A percentile compares a stretch with the other conserved stretches of the same genome.
Evolutionary conservation across 2,797 vertebrate genomes (phyloP).

Genomic region (Melanogrammus aeglefinus): DNA sequence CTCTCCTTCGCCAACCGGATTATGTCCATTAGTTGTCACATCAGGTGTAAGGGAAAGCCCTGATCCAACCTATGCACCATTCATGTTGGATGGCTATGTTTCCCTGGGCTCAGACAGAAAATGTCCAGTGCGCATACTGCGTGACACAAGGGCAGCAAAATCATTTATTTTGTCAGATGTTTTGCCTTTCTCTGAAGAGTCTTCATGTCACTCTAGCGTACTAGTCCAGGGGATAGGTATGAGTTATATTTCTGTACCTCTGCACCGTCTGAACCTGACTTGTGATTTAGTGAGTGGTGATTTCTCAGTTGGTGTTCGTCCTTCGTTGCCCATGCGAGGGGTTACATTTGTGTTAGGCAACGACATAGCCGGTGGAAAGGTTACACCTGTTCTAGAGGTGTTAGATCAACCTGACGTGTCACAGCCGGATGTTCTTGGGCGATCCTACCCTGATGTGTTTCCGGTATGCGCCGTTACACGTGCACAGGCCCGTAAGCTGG

Average conservation of each 20-base stretch:
- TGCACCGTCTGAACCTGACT: slow-evolving; percentile 3
- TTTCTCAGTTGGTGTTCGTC: background rate
- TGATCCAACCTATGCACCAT: background rate
- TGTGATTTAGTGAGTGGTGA: background rate
- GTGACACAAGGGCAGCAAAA: no score
- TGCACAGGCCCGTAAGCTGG: background rate
- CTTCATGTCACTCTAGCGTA: background rate
- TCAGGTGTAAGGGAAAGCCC: background rate
- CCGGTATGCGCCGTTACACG: no score
- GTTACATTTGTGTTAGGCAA: slow-evolving; percentile 9
- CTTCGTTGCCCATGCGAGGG: background rate
- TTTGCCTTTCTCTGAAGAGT: background rate
- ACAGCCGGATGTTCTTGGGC: background rate
- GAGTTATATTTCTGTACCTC: background rate
- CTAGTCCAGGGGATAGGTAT: slow-evolving; percentile 12
- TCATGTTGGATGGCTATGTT: background rate
- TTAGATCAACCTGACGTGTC: background rate
- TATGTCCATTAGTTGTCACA: no score
- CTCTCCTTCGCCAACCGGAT: background rate
- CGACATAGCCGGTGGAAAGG: slow-evolving; percentile 7
- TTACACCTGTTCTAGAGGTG: background rate
- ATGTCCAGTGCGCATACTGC: no score
- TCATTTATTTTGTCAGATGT: no score
- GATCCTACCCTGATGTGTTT: background rate
- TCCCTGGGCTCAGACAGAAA: no score